Base-by-base conservation (phyloP, 2,888 invertebrate species). In the Subacronicta megacephala region DNA sequence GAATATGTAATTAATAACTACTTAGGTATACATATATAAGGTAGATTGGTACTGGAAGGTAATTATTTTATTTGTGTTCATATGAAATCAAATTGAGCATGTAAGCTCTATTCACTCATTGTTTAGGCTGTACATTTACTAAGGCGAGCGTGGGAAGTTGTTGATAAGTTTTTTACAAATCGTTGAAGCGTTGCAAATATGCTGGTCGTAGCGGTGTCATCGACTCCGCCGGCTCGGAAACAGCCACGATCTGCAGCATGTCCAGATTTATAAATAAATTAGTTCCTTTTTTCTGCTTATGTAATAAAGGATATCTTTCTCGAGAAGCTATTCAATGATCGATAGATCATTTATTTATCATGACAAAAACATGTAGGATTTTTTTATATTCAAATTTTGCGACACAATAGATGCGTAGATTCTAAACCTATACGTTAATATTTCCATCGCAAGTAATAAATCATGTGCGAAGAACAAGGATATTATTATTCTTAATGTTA, bases 131-230 rank as follows among this genome's bases (percentile, higher is more conserved):
- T 45, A 49, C 44, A 55, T 62, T 73, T 55, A 69, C 71, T 67
- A 67, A 69, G 56, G 68, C 72, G 74, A 83, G 76, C 88, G 89
- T 89, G 89, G 85, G 89, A 89, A 88, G 66, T 76, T 63, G 65
- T 80, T 75, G 78, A 80, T 81, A 79, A 75, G 54, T 78, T 83
- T 83, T 78, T 84, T 81, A 79, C 73, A 76, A 82, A 73, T 77
- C 88, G 76, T 76, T 87, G 83, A 80, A 85, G 88, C 89, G 87
- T 87, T 85, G 81, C 86, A 83, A 88, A 88, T 84, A 85, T 82
- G 78, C 78, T 76, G 78, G 75, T 69, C 78, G 72, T 82, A 82
- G 75, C 71, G 72, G 75, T 82, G 88, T 89, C 88, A 87, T 79
- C 81, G 87, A 86, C 87, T 77, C 75, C 72, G 38, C 1, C 66